Base-by-base conservation (phyloP, 2,888 invertebrate genomes). In the Carabus problematicus region DNA sequence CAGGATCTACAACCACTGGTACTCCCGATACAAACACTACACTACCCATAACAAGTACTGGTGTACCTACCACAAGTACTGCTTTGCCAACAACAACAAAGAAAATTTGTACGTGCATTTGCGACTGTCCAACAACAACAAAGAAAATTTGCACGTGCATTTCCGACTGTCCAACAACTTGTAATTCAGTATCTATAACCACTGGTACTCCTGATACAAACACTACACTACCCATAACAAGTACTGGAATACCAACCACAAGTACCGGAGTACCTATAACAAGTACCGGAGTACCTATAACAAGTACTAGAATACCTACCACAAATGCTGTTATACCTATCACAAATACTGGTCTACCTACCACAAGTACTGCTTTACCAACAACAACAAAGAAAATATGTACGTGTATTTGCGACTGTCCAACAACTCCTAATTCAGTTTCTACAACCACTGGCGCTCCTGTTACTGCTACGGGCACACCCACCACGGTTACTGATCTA, bases 151-250 rank as follows among this genome's bases (percentile, higher is more conserved):
- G n/a, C n/a, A n/a, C n/a, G n/a, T n/a, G n/a, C n/a, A n/a, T n/a
- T n/a, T n/a, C n/a, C n/a, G 7, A 9, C 7, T 8, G 7, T 1
- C 11, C 47, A 11, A 47, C 47, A 8, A 47, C 47, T 1, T 66
- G 56, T 39, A 18, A n/a, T 11, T 64, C 56, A 9, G 18, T 42
- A 56, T 29, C 56, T 40, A 18, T 29, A 29, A 56, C 29, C 19
- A 56, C 56, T 56, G 12, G n/a, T 12, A 56, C 16, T 2, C 11
- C 59, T 59, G 41, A 40, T 9, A n/a, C 8, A 6, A 0, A 3
- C 40, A 58, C 58, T 9, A 58, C 58, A 41, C 3, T 45, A 3
- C 3, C 45, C 2, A 45, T 7, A 2, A 45, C 45, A 45, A 45
- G 3, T 45, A 2, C 45, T 45, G 14, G 2, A 4, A 7, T 7